These are phyloP conservation scores for Poeciliopsis occidentalis DNA, from an alignment of 2,113 vertebrate genomes.

Conservation along the genomic window DNA sequence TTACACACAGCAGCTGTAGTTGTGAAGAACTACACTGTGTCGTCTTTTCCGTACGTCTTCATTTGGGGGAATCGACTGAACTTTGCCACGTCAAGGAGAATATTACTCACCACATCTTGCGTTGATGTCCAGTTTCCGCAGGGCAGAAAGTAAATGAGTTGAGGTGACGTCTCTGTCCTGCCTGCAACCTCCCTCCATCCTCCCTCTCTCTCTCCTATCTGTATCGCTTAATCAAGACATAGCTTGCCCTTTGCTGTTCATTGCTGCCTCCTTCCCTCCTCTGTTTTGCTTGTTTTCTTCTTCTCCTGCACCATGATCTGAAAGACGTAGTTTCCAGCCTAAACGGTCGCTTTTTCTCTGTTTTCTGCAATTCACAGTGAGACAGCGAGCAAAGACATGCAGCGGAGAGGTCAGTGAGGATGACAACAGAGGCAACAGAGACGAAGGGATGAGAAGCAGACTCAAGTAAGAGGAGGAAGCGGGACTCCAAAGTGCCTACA, in stretches of 20 bases:
- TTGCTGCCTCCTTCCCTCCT: conserved; percentile 70
- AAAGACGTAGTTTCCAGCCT: conserved; percentile 34
- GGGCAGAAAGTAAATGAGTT: conserved; percentile 49
- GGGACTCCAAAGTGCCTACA: conserved; percentile 78
- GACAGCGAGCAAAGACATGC: conserved; percentile 52
- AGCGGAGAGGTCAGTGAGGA: conserved; percentile 49
- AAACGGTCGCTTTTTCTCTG: conserved; percentile 34
- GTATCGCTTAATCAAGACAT: conserved; percentile 81
- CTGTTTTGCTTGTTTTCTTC: conserved; percentile 61
- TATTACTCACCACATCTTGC: conserved; percentile 26
- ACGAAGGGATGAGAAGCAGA: conserved; percentile 68
- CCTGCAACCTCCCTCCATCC: conserved; percentile 58
- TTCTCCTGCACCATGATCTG: conserved; percentile 64
- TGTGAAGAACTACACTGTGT: conserved; percentile 76
- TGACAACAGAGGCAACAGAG: conserved; percentile 39
- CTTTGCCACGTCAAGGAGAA: conserved; percentile 55
- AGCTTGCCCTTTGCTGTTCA: conserved; percentile 79
- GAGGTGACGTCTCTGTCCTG: conserved; percentile 70
- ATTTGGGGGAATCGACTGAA: conserved; percentile 38
- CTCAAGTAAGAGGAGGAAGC: conserved; percentile 58
- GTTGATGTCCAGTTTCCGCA: conserved; percentile 50
- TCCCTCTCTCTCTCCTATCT: conserved; percentile 59
- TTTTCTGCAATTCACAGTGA: conserved; percentile 53
- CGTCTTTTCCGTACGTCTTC: conserved; percentile 46
- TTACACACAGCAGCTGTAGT: conserved; percentile 80